Conservation (phyloP, 53 echinoderm and acorn worm species). For the Pentamera pediparva region DNA sequence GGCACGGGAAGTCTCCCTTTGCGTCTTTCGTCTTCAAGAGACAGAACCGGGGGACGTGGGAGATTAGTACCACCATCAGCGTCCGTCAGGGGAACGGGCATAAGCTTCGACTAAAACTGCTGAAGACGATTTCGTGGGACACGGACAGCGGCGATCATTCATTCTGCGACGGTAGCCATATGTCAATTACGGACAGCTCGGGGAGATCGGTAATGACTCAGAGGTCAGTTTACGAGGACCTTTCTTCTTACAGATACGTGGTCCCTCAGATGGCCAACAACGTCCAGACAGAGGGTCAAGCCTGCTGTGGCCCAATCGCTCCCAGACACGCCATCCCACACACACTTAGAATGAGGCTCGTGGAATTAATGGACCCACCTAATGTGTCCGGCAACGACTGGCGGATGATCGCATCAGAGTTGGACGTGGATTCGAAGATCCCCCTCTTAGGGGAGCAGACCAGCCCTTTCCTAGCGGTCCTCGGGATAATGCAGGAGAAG, state of each 20-base stretch:
- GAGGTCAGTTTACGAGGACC: too few relatives aligned
- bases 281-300: too few relatives aligned
- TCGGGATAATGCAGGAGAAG: constrained; percentile 52
- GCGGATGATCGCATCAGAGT: constrained; percentile 58
- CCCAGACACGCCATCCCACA: too few relatives aligned
- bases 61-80: constrained; percentile 52
- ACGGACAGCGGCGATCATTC: too few relatives aligned
- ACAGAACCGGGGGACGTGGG: constrained; percentile 48
- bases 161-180: too few relatives aligned
- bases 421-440: constrained; percentile 52
- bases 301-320: too few relatives aligned
- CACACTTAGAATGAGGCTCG: constrained; percentile 50
- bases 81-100: constrained; percentile 50
- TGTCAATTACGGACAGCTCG: too few relatives aligned
- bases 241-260: too few relatives aligned
- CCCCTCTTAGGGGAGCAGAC: constrained; percentile 41
- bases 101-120: too few relatives aligned
- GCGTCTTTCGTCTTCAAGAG: constrained; percentile 85
- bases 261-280: too few relatives aligned
- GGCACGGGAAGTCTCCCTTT: constrained; percentile 81
- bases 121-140: too few relatives aligned
- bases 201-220: too few relatives aligned
- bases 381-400: constrained; percentile 50
- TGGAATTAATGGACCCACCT: constrained; percentile 51
- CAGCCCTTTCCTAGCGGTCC: constrained; percentile 60